phyloP scores from a whole-genome alignment of 2,113 vertebrate genomes.

The Tetrax tetrax region DNA sequence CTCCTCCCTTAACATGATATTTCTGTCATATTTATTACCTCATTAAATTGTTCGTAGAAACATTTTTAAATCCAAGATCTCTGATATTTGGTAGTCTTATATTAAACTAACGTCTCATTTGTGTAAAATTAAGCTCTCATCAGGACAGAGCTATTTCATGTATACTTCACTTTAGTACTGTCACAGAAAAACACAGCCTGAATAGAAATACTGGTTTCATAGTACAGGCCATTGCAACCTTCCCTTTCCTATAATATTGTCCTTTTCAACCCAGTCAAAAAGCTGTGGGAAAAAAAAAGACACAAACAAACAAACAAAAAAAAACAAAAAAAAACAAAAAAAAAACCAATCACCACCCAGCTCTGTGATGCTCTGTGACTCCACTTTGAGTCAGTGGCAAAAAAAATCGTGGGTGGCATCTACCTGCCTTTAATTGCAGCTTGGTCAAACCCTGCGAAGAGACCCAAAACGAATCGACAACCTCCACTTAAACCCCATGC shows the following conservation, averaged over 20 bases:
- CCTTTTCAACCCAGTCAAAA: neutral
- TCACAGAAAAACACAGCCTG: neutral
- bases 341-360: neutral
- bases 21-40: neutral
- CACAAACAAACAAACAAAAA: too few species aligned
- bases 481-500: neutral
- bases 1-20: neutral
- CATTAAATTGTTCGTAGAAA: neutral
- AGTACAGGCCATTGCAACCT: neutral
- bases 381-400: neutral
- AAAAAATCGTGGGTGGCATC: neutral
- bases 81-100: neutral
- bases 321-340: too few species aligned
- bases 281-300: accelerated
- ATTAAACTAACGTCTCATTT: accelerated
- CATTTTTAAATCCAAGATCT: neutral
- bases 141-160: neutral
- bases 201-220: neutral
- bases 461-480: neutral
- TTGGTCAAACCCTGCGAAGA: neutral
- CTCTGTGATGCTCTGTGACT: neutral
- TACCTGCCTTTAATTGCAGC: neutral
- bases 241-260: neutral
- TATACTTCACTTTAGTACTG: neutral
- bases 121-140: neutral